These are phyloP conservation scores for Anabacerthia variegaticeps DNA, from an alignment of 2,797 vertebrate species.

Conservation along the genomic window DNA sequence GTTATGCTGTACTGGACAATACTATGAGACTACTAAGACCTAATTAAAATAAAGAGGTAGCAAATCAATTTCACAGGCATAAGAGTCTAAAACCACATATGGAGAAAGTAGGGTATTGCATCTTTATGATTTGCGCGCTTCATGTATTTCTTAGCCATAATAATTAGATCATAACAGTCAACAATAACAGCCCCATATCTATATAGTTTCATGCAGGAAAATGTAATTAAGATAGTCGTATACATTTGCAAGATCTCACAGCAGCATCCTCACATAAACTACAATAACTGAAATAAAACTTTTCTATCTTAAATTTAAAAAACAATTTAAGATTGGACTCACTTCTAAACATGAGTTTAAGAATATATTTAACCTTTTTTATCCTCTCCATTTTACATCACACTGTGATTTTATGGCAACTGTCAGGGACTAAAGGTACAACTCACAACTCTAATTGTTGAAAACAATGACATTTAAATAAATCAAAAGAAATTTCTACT, in stretches of 20 bases:
- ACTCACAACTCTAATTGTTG: not conserved
- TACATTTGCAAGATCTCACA: not conserved
- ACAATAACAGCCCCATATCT: not conserved
- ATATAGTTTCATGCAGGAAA: not conserved
- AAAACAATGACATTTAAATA: constrained; percentile 16
- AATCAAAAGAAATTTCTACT: constrained; percentile 31
- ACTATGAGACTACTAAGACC: not conserved
- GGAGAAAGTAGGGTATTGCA: not conserved
- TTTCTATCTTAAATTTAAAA: not conserved
- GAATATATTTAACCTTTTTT: not conserved
- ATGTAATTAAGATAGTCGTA: not conserved
- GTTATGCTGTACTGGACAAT: not conserved
- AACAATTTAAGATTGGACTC: not conserved
- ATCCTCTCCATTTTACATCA: not conserved
- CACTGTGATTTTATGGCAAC: not conserved
- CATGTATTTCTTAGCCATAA: not conserved
- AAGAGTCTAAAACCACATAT: not conserved
- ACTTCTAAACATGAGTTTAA: not conserved
- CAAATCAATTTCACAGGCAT: not conserved
- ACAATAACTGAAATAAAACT: not conserved
- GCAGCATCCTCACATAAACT: not conserved
- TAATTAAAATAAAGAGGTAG: not conserved
- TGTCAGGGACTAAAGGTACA: not conserved
- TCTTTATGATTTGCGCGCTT: not conserved
- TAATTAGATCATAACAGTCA: not conserved